Base-by-base conservation (phyloP, 2,888 invertebrate species). In the Xestoiulus laeticollis region DNA sequence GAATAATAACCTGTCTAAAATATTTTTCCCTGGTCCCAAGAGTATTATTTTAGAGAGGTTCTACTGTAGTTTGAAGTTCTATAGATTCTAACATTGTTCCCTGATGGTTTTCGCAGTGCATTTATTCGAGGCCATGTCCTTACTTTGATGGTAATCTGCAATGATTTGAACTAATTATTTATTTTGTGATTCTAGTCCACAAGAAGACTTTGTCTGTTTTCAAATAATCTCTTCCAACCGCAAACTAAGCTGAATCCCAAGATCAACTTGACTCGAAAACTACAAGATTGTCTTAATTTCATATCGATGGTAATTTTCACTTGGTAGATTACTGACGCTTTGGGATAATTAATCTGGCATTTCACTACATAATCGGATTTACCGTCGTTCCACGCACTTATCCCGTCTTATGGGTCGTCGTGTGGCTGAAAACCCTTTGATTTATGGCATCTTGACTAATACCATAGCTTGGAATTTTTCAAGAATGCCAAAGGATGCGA, bases 281-380 rank as follows among this genome's bases (percentile, higher is more conserved):
- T 26, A 68, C 8, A 10, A 26, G 68, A 68, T 68, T 68, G 68
- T 14, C 68, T 68, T 68, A 68, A 68, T 68, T 68, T 68, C 68
- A 68, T 68, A 68, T 68, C 68, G 68, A 68, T 68, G 26, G 68
- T n/a, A 68, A 68, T 26, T 59, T 68, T 68, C 68, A 12, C 68
- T n/a, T 26, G 26, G 26, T 68, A 68, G 68, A 68, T 68, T 22
- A 68, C 26, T 68, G 8, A 68, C 26, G 26, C 68, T 68, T 26
- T 26, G 26, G n/a, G 68, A 68, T 68, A 68, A 68, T 68, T 68
- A 68, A 68, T 5, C 68, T 68, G 26, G 68, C 68, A 68, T 68
- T 68, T 68, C 68, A 26, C 26, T 68, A 8, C 8, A 8, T 38
- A 68, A 68, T 68, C 68, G 68, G 68, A 68, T 68, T 68, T 68